Evolutionary conservation across 1,140 invertebrate genomes (phyloP).

Genomic region (Penaeus indicus): DNA sequence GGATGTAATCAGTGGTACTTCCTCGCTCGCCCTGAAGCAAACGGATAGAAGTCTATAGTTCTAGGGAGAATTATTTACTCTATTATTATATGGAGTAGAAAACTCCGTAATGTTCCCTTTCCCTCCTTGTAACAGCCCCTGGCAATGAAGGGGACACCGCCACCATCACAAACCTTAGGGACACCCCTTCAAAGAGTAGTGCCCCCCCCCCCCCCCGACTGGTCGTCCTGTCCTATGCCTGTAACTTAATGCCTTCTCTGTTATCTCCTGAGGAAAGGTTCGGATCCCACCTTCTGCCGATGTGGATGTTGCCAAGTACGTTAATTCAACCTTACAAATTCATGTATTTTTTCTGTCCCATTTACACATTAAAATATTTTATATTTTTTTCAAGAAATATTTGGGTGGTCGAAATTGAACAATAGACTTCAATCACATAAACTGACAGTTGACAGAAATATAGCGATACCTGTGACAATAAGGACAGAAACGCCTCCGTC

Average conservation of each 20-base stretch:
- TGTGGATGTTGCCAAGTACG: too few relatives aligned
- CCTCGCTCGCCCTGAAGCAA: too few relatives aligned
- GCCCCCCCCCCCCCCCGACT: slow-evolving; percentile 32
- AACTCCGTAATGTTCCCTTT: neutral
- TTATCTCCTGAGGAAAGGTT: slow-evolving; percentile 60
- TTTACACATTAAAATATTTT: neutral
- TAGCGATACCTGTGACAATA: neutral
- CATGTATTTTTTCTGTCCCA: too few relatives aligned
- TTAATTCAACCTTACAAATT: too few relatives aligned
- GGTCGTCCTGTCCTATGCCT: slow-evolving; percentile 31
- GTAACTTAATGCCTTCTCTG: slow-evolving; percentile 61
- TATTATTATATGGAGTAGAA: neutral
- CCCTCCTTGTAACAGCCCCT: neutral
- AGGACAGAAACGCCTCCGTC: slow-evolving; percentile 3
- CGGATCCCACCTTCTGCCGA: slow-evolving; percentile 30
- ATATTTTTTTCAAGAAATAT: neutral
- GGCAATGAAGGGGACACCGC: neutral
- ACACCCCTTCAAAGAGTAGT: slow-evolving; percentile 23
- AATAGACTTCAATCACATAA: too few relatives aligned
- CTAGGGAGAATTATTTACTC: neutral
- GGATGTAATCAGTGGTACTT: too few relatives aligned
- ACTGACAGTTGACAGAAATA: too few relatives aligned
- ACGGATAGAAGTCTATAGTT: neutral
- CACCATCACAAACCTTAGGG: slow-evolving; percentile 10
- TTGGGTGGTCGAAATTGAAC: too few relatives aligned